phyloP scores from a whole-genome alignment of 2,888 invertebrate species.

The Dastarcus helophoroides region DNA sequence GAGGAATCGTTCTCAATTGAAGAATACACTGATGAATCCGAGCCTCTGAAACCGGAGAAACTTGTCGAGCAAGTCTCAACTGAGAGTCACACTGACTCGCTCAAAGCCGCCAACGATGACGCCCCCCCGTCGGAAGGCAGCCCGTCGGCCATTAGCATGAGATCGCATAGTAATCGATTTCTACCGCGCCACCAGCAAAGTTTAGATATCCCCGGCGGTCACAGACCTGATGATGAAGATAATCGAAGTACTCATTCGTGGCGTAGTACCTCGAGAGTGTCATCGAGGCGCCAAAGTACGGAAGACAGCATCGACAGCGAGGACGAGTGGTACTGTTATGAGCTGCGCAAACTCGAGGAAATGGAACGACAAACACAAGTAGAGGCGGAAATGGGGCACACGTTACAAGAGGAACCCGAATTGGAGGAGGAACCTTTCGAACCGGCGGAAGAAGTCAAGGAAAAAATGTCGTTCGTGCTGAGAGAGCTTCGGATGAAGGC shows the following conservation, averaged over 20 bases:
- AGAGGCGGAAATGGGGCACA: slow-evolving; percentile 50
- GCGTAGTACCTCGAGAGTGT: slow-evolving; percentile 74
- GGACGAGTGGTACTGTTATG: slow-evolving; percentile 89
- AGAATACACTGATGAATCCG: slow-evolving; percentile 21
- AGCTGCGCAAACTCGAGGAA: slow-evolving; percentile 74
- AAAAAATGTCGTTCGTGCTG: slow-evolving; percentile 69
- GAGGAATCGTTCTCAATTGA: slow-evolving; percentile 24
- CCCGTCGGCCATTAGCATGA: slow-evolving; percentile 51
- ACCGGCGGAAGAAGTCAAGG: slow-evolving; percentile 59
- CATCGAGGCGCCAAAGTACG: slow-evolving; percentile 79
- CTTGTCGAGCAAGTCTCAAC: no score
- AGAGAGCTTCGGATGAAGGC: slow-evolving; percentile 65
- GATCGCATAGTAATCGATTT: slow-evolving; percentile 48
- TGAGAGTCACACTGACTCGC: slow-evolving; percentile 28
- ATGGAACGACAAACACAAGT: slow-evolving; percentile 64
- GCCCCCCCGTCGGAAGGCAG: slow-evolving; percentile 48
- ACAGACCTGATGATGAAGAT: slow-evolving; percentile 64
- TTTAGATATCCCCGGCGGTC: slow-evolving; percentile 68
- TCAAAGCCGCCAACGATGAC: slow-evolving; percentile 42
- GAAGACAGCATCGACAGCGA: slow-evolving; percentile 89
- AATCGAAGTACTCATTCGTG: slow-evolving; percentile 79
- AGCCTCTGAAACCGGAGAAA: no score
- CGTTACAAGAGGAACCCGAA: slow-evolving; percentile 49
- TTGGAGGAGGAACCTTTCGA: slow-evolving; percentile 42
- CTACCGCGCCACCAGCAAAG: slow-evolving; percentile 59